These are phyloP conservation scores for Digitonthophagus gazella DNA, from an alignment of 2,888 invertebrate species.

Conservation along the genomic window DNA sequence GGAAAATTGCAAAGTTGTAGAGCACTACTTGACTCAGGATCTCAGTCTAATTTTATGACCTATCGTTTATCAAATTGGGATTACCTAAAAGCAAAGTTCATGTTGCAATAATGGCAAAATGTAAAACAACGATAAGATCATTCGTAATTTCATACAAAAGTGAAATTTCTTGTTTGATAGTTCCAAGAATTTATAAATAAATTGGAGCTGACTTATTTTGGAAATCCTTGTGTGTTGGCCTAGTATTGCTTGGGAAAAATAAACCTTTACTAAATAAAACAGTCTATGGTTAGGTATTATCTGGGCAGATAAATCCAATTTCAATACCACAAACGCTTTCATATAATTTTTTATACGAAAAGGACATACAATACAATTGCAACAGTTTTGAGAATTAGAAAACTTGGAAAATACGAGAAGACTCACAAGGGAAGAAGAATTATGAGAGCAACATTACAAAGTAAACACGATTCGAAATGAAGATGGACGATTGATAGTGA, in stretches of 20 bases:
- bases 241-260: neutral
- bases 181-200: conserved; percentile 5
- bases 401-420: neutral
- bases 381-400: conserved; percentile 21
- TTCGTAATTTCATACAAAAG: neutral
- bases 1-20: conserved; percentile 10
- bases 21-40: conserved; percentile 19
- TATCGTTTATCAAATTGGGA: neutral
- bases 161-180: conserved; percentile 11
- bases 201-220: conserved; percentile 19
- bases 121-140: conserved; percentile 11
- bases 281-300: conserved; percentile 16
- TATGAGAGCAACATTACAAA: conserved; percentile 6
- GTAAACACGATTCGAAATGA: neutral
- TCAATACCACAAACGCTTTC: neutral
- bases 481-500: conserved; percentile 7
- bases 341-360: neutral
- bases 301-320: neutral
- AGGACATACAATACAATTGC: conserved; percentile 3
- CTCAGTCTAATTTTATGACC: conserved; percentile 24
- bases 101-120: neutral
- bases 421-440: conserved; percentile 5
- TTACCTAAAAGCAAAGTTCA: neutral
- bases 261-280: conserved; percentile 18
- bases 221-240: conserved; percentile 10